Conservation (phyloP, 1,140 invertebrate species). For the Amyelois transitella region DNA sequence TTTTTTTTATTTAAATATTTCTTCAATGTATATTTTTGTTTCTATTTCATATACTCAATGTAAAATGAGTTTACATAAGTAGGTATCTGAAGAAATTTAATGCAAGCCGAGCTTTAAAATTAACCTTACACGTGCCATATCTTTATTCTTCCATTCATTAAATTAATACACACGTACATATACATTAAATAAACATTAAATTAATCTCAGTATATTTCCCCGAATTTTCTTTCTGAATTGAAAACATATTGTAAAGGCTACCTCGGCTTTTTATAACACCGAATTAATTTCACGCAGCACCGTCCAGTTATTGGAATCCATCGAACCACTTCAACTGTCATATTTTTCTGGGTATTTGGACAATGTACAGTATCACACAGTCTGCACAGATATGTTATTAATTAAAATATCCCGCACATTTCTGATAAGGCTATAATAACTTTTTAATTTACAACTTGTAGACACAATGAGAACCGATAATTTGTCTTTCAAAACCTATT, state of each 20-base stretch:
- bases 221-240: background rate
- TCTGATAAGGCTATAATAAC: too few relatives aligned
- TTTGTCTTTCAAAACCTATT: too few relatives aligned
- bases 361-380: background rate
- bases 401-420: too few relatives aligned
- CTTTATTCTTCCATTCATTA: background rate
- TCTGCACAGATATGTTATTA: too few relatives aligned
- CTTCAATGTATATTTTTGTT: background rate
- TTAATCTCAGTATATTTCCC: background rate
- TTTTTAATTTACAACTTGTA: too few relatives aligned
- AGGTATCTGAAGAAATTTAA: too few relatives aligned
- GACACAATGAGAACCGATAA: too few relatives aligned
- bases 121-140: too few relatives aligned
- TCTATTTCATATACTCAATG: too few relatives aligned
- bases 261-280: background rate
- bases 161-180: background rate
- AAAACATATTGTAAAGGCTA: background rate
- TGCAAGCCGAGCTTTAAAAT: too few relatives aligned
- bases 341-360: background rate
- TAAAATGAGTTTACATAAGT: too few relatives aligned
- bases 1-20: background rate
- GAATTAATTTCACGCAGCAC: background rate
- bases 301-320: too few relatives aligned
- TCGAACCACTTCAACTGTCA: background rate
- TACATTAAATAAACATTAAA: background rate